Evolutionary conservation across 2,888 invertebrate species (phyloP), one percentile per base, ranked within the genome.

Genomic region (Allolobophora icterica): DNA sequence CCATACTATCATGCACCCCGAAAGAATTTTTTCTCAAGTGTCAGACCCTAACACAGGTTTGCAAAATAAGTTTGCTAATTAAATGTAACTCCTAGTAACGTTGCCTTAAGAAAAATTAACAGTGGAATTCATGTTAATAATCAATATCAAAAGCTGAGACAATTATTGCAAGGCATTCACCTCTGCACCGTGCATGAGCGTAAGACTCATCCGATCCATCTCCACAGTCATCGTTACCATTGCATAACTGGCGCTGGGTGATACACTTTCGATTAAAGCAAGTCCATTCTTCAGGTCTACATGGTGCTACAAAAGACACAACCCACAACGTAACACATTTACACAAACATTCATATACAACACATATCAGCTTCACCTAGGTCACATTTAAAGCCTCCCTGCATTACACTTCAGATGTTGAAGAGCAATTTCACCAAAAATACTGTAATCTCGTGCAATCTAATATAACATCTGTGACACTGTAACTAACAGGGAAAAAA

Each of bases 241-340:
- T 90, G 90, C 93, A 93, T 35, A 92, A 42, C 40, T 87, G 42
- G 33, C 89, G 89, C 84, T 33, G 52, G 34, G 90, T 71, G 84
- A 93, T 91, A 84, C 93, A 93, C 52, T 89, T 90, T 33, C 92
- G 91, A 91, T 93, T 93, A 90, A 92, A 92, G 90, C 93, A 93
- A 35, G 92, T 92, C 92, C 92, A 93, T 89, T 93, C 89, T 30
- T 92, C 91, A 21, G 89, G 35, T 8, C 83, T 38, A 84, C 93
- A 93, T 24, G 92, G 92, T 17, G 92, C 93, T 93, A 90, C 30
- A 89, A 58, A 83, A 52, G 30, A 71, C 45, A 24, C 33, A 87
- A 34, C 6, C 87, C 34, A 34, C n/a, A 24, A 6, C 11, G 6
- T 52, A 24, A n/a, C 30, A 71, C n/a, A 71, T 11, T 71, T n/a